Base-by-base conservation (phyloP, 2,797 vertebrate genomes). In the Etheostoma perlongum region DNA sequence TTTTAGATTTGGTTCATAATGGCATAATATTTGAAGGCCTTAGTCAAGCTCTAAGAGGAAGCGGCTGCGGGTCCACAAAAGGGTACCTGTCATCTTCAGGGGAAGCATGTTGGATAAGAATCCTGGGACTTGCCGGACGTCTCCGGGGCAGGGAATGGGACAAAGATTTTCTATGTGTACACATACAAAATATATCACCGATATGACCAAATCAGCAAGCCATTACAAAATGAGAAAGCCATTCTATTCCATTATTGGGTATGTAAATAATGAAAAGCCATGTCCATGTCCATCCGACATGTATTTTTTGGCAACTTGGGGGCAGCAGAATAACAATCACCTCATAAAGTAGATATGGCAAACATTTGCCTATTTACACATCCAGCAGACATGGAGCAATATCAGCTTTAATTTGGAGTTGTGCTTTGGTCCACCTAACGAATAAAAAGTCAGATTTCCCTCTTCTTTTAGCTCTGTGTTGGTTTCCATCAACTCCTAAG, bases 21-120 rank as follows among this genome's bases (percentile, higher is more conserved):
- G 21, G 70, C 52, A 18, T 84, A 53, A 78, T 64, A 72, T 72
- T 88, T 78, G 6, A 76, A 87, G 85, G 85, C 88, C 82, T 60
- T 74, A 85, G 90, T 91, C 89, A 92, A 88, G 89, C 92, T 90
- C 85, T 88, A 59, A 60, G 61, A 76, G 52, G 67, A 81, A 76
- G 79, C 48, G 16, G 62, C 27, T 52, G 73, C 89, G 54, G 71
- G 90, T 95, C 89, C 88, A 90, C 90, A 85, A 74, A 85, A 70
- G 88, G 96, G 95, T 99, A 99, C 97, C 98, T 99, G 97, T 99
- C 97, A 89, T 99, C 97, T 94, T 99, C 97, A 67, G 97, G 97
- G 96, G 97, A 97, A 74, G 97, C 97, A 94, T 98, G 97, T 95
- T 99, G 97, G 94, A 99, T 99, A 94, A 98, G 96, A 96, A 99